phyloP scores from a whole-genome alignment of 2,113 vertebrate species.

The Scatophagus argus region DNA sequence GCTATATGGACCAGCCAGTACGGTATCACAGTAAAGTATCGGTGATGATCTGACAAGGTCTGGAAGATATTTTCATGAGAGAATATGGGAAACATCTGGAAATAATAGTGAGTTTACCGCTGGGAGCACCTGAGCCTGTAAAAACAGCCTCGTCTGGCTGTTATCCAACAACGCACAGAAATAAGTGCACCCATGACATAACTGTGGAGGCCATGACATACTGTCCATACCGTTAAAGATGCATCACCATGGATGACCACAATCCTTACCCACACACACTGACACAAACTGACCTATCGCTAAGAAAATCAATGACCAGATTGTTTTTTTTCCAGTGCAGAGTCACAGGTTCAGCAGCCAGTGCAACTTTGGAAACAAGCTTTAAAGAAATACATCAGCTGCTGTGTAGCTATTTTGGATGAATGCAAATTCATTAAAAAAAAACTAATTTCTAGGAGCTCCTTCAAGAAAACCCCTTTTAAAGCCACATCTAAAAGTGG shows the following conservation, averaged over 20 bases:
- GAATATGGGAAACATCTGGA: slow-evolving; percentile 32
- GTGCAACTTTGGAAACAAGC: not conserved
- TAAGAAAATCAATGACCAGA: not conserved
- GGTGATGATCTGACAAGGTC: not conserved
- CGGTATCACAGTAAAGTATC: not conserved
- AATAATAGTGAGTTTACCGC: not conserved
- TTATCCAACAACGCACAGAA: slow-evolving; percentile 15
- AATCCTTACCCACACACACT: not conserved
- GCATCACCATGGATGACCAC: not conserved
- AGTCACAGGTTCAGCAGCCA: not conserved
- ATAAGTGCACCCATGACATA: slow-evolving; percentile 5
- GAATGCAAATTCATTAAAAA: not conserved
- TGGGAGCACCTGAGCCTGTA: slow-evolving; percentile 11
- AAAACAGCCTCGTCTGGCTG: slow-evolving; percentile 6
- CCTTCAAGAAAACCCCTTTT: not conserved
- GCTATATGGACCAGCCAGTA: no score
- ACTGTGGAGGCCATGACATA: slow-evolving; percentile 4
- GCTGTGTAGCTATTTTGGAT: not conserved
- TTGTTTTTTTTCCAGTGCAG: not conserved
- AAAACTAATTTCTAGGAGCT: not conserved
- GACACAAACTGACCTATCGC: slow-evolving; percentile 1
- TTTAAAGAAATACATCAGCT: not conserved
- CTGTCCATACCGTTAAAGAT: slow-evolving; percentile 8
- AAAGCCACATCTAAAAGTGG: not conserved
- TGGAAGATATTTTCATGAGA: slow-evolving; percentile 25